Base-by-base conservation (phyloP, 2,113 vertebrate genomes). In the Capreolus pygargus region DNA sequence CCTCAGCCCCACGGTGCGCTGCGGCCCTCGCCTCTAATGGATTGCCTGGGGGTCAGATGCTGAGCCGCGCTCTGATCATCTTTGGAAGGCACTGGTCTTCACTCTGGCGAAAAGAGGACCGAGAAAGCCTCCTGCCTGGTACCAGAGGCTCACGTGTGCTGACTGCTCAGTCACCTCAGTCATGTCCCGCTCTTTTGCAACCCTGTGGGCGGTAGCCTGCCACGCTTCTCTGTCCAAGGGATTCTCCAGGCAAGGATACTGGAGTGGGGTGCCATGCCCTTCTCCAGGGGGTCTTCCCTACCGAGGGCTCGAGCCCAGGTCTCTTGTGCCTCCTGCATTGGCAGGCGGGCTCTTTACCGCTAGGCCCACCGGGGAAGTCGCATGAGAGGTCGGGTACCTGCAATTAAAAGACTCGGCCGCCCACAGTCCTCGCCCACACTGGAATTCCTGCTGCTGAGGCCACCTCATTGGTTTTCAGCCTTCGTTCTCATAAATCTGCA, bases 351-450 rank as follows among this genome's bases (percentile, higher is more conserved):
- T 39, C 67, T 39, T 36, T 12, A 39, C n/a, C 10, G 3, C 9
- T 39, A 1, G 36, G 36, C 4, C 36, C 36, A 3, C 67, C 36
- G 12, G 67, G 67, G n/a, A 74, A 39, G n/a, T 39, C 0, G 1
- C n/a, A 14, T 0, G 7, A 28, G 55, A 39, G 5, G 64, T 14
- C 16, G 15, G 2, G 16, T 6, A 39, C 30, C 58, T 50, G 25
- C 6, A 1, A 0, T 52, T 7, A 14, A 3, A 3, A 7, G 0
- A 16, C 30, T 61, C 13, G 0, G 11, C n/a, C 5, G 4, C 60
- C 15, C 0, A 0, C 8, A 7, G 0, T 36, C 10, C 58, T 7
- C 3, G 30, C 79, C 43, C 27, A 45, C 43, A 7, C 54, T 79
- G 85, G 57, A 25, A 61, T 94, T 94, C 89, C 9, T 47, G 36